Conservation (phyloP, 2,113 vertebrate species). For the Dermatemys mawii region DNA sequence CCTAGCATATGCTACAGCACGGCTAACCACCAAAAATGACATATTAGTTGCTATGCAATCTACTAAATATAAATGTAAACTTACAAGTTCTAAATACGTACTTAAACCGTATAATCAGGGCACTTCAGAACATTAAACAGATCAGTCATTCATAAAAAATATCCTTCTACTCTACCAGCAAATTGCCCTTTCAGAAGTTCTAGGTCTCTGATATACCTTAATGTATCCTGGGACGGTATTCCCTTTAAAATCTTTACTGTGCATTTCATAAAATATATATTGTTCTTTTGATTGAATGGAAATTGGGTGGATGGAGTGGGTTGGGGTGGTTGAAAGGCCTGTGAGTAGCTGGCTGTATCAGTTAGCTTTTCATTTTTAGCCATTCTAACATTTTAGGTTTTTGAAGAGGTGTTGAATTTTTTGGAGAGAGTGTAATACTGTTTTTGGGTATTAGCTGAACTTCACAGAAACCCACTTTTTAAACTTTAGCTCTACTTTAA, state of each 20-base stretch:
- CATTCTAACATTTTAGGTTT: slow-evolving; percentile 4
- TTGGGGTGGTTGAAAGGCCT: not conserved
- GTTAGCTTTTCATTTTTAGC: slow-evolving; percentile 28
- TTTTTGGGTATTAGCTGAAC: not conserved
- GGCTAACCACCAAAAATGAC: not conserved
- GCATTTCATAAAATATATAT: not conserved
- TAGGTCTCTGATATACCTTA: not conserved
- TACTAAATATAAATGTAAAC: not conserved
- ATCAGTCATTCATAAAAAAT: slow-evolving; percentile 30
- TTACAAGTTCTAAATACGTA: slow-evolving; percentile 1
- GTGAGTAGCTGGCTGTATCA: slow-evolving; percentile 1
- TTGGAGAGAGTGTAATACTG: not conserved
- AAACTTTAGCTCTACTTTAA: not conserved
- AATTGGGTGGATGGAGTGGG: not conserved
- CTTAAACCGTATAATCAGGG: not conserved
- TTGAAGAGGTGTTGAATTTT: not conserved
- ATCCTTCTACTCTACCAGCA: not conserved
- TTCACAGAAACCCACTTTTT: not conserved
- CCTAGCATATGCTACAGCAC: not conserved
- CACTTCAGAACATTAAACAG: slow-evolving; percentile 21
- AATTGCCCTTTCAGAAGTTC: not conserved
- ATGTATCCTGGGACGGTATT: not conserved
- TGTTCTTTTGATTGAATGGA: not conserved
- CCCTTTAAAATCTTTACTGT: not conserved
- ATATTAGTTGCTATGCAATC: not conserved